Evolutionary conservation across 2,888 invertebrate species (phyloP), one percentile per base, ranked within the genome.

Genomic region (Phalangium opilio): DNA sequence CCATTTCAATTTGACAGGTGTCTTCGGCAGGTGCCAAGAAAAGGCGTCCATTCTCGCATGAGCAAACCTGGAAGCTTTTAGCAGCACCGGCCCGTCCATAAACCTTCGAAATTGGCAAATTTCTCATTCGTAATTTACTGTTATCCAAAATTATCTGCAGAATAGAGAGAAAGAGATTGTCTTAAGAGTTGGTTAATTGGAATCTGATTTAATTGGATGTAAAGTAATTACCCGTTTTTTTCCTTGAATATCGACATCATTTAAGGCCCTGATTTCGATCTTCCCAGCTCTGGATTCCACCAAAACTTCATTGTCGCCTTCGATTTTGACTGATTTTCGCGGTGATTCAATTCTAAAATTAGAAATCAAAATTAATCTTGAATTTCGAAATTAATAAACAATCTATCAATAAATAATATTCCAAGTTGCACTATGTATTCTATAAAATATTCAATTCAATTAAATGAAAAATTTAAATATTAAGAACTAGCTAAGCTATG

Each of bases 11-110:
- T 15, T 75, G 77, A 65, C 91, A 91, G 49, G 78, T 73, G 32
- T 79, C 79, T 57, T 82, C 81, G 0, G 89, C 76, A 3, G 79
- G 77, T 1, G 87, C 86, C 47, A 91, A 72, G 66, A 91, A 91
- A 49, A 91, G 70, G 64, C 83, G 83, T 12, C 91, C 90, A 60
- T 81, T 81, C 44, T 77, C 78, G 67, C 91, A 91, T 55, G 83
- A 81, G 70, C 91, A 91, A 54, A 91, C 70, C 67, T 91, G 90
- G 49, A 58, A 62, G 8, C 27, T 27, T 4, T 8, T 4, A 27
- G 27, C 5, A 27, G 5, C 8, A 27, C 27, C 27, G 5, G 27
- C 4, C 8, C 8, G 4, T 4, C 27, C 27, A 8, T 27, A 27
- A 27, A 8, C 27, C 27, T 7, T 7, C 8, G 49, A 39, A 5